Evolutionary conservation across 2,888 invertebrate genomes (phyloP).

Genomic region (Caenorhabditis drosophilae): DNA sequence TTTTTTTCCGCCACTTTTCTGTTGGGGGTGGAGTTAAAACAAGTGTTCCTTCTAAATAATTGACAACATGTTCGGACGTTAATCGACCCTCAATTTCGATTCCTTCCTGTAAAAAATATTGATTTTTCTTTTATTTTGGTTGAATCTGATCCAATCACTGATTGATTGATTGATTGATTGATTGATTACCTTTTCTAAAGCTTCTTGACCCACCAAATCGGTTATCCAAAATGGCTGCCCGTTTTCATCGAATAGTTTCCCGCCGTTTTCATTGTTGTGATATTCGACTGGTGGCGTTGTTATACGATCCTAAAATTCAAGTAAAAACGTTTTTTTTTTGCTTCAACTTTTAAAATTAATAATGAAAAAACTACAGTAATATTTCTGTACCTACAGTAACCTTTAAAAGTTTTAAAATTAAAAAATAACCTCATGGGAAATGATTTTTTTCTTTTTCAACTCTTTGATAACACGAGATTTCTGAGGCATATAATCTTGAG

Average conservation of each 20-base stretch:
- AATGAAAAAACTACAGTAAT: background rate
- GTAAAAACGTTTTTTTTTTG: background rate
- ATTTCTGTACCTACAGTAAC: background rate
- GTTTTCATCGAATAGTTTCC: conserved; percentile 1
- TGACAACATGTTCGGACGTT: conserved; percentile 2
- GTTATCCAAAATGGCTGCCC: conserved; percentile 4
- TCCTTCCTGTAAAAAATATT: no score
- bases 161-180: no score
- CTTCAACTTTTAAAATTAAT: background rate
- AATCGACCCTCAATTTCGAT: conserved; percentile 4
- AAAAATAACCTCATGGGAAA: no score
- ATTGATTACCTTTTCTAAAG: no score
- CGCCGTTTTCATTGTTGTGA: conserved; percentile 3
- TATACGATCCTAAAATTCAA: background rate
- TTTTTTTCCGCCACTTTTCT: background rate
- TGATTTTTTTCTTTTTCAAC: no score
- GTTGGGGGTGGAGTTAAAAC: background rate
- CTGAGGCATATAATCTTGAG: no score
- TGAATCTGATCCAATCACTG: no score
- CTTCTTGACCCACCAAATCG: background rate
- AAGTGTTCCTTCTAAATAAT: conserved; percentile 2
- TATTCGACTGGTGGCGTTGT: background rate
- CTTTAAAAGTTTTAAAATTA: background rate
- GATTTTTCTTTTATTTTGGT: no score
- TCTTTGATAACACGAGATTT: no score